phyloP scores from a whole-genome alignment of 2,113 vertebrate genomes.

The Promerops cafer region DNA sequence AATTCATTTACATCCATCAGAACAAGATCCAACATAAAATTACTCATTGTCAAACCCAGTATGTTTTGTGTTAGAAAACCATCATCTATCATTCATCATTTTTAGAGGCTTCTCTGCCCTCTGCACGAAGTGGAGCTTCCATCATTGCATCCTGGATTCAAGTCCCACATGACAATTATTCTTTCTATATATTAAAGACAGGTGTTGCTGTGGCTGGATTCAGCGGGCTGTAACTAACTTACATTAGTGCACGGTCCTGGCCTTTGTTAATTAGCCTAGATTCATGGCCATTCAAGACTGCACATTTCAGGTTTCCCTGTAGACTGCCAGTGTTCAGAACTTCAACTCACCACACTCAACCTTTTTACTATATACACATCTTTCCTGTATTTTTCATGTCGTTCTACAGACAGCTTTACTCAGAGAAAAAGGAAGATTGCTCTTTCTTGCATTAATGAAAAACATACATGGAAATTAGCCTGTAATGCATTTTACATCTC shows the following conservation, averaged over 20 bases:
- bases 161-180: slow-evolving; percentile 44
- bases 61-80: slow-evolving; percentile 50
- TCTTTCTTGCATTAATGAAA: not conserved
- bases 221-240: slow-evolving; percentile 4
- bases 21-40: slow-evolving; percentile 30
- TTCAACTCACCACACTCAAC: not conserved
- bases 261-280: not conserved
- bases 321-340: not conserved
- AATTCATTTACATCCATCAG: slow-evolving; percentile 28
- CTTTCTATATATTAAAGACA: slow-evolving; percentile 52
- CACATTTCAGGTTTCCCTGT: not conserved
- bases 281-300: not conserved
- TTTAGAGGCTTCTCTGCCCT: slow-evolving; percentile 32
- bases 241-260: not conserved
- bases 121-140: slow-evolving; percentile 26
- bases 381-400: not conserved
- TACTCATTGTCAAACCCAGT: slow-evolving; percentile 41
- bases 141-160: slow-evolving; percentile 1
- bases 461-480: not conserved
- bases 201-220: slow-evolving; percentile 42
- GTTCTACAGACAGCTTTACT: not conserved
- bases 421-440: not conserved
- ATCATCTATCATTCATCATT: slow-evolving; percentile 49
- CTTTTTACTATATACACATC: not conserved
- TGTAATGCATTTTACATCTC: not conserved